These are phyloP conservation scores for Timandra comae DNA, from an alignment of 2,888 invertebrate species.

Conservation along the genomic window DNA sequence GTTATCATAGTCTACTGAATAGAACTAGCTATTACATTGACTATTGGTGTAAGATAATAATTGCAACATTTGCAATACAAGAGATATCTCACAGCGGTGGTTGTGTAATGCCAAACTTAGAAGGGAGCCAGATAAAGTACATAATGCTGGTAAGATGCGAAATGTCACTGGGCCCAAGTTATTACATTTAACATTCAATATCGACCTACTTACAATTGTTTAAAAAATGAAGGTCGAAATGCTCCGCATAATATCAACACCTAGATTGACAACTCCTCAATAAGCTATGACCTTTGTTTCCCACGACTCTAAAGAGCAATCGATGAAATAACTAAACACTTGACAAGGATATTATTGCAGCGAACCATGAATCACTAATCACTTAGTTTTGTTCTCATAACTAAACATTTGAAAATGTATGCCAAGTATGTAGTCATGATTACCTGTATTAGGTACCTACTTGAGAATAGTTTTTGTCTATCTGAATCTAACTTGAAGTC, in stretches of 20 bases:
- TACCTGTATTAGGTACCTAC: too few relatives aligned
- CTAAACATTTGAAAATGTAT: too few relatives aligned
- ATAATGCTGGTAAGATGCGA: constrained; percentile 42
- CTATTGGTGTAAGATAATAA: constrained; percentile 14
- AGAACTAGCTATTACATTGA: too few relatives aligned
- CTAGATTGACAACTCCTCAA: constrained; percentile 32
- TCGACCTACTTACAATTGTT: constrained; percentile 53
- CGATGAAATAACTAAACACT: constrained; percentile 14
- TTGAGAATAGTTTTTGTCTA: too few relatives aligned
- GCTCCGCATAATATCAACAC: constrained; percentile 16
- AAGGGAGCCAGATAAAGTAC: constrained; percentile 41
- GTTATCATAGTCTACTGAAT: too few relatives aligned
- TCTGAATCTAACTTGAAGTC: too few relatives aligned
- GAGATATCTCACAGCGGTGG: constrained; percentile 23
- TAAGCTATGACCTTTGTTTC: constrained; percentile 29
- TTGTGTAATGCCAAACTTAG: constrained; percentile 48
- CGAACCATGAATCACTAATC: too few relatives aligned
- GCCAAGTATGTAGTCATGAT: too few relatives aligned
- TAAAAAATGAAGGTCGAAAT: constrained; percentile 56
- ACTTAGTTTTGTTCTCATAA: constrained; percentile 1
- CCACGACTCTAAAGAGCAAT: constrained; percentile 27
- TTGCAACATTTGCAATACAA: constrained; percentile 30
- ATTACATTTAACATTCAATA: constrained; percentile 46
- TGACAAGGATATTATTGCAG: constrained; percentile 11
- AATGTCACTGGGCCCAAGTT: constrained; percentile 49